A percentile compares a stretch with the other conserved stretches of the same genome.
These are phyloP conservation scores for Eristalinus aeneus DNA, from an alignment of 2,888 invertebrate species.

Conservation along the genomic window DNA sequence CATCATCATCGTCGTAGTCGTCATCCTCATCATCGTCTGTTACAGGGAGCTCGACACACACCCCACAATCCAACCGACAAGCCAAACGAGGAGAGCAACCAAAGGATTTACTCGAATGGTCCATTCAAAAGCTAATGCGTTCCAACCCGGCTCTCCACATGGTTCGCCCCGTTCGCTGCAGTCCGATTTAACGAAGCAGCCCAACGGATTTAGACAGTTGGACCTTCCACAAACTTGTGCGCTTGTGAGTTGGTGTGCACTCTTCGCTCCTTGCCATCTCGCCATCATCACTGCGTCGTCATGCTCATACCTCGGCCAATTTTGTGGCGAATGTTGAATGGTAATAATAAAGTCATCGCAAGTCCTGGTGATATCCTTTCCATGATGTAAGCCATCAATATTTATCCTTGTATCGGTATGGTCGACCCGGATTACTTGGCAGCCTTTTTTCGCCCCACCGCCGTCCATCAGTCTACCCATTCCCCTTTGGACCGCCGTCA, in stretches of 20 bases:
- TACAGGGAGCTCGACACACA: slow-evolving; percentile 60
- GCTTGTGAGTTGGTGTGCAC: background rate
- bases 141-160: slow-evolving; percentile 1
- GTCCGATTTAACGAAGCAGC: slow-evolving; percentile 42
- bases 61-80: slow-evolving; percentile 47
- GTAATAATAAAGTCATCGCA: slow-evolving; percentile 70
- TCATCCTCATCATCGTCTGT: slow-evolving; percentile 35
- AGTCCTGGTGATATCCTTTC: slow-evolving; percentile 67
- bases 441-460: background rate
- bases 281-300: background rate
- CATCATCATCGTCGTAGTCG: background rate
- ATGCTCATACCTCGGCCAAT: slow-evolving; percentile 56
- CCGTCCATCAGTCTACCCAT: background rate
- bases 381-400: slow-evolving; percentile 70
- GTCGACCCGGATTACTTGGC: slow-evolving; percentile 55
- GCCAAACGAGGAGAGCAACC: slow-evolving; percentile 46
- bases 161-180: slow-evolving; percentile 4
- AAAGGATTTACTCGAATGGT: slow-evolving; percentile 67
- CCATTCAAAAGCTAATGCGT: slow-evolving; percentile 68
- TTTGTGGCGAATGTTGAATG: slow-evolving; percentile 69
- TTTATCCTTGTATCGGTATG: slow-evolving; percentile 69
- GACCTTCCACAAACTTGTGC: slow-evolving; percentile 28
- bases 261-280: background rate
- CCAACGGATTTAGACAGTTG: slow-evolving; percentile 57
- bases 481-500: background rate